These are phyloP conservation scores for Corynorhinus townsendii DNA, from an alignment of 2,113 vertebrate species.

Conservation along the genomic window DNA sequence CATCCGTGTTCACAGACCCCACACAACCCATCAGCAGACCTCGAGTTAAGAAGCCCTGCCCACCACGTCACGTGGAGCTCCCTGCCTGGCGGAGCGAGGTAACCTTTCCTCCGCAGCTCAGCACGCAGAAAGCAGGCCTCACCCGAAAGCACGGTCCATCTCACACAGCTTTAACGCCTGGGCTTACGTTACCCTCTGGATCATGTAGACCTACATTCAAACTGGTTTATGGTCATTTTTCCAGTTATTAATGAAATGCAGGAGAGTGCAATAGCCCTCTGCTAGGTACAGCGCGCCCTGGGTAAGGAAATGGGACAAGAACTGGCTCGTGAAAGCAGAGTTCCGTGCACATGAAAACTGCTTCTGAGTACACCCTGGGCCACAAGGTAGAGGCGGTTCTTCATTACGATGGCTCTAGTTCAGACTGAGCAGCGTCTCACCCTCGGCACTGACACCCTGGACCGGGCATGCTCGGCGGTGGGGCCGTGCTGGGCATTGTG, in stretches of 20 bases:
- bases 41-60: background rate
- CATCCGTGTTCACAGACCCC: background rate
- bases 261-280: no score
- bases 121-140: background rate
- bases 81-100: background rate
- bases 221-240: background rate
- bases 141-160: background rate
- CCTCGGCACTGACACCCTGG: background rate
- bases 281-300: background rate
- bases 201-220: background rate
- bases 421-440: background rate
- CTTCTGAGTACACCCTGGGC: background rate
- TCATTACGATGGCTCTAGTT: background rate
- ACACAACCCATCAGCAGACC: background rate
- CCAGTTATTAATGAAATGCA: background rate
- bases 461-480: rapidly evolving
- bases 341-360: background rate
- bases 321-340: background rate
- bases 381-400: background rate
- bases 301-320: background rate
- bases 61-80: background rate
- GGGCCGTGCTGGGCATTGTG: background rate
- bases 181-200: background rate
- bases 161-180: rapidly evolving
- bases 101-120: rapidly evolving